Conservation (phyloP, 2,797 vertebrate genomes). For the Micromesistius poutassou region DNA sequence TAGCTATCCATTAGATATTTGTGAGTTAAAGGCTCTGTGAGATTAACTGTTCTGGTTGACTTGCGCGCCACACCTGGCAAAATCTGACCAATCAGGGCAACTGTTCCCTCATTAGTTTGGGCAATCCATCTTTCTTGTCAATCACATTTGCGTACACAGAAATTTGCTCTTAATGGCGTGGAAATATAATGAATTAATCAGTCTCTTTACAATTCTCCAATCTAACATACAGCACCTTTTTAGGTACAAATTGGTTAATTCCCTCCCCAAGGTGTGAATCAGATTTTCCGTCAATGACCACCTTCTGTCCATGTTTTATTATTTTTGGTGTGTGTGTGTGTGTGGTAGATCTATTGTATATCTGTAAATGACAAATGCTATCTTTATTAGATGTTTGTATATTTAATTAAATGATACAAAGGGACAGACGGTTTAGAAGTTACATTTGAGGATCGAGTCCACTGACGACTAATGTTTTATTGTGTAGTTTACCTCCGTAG, state of each 20-base stretch:
- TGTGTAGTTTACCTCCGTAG: conserved; percentile 40
- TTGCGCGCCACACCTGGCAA: not conserved
- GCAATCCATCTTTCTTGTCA: not conserved
- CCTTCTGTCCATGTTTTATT: conserved; percentile 24
- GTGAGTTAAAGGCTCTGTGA: too few species aligned
- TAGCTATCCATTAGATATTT: not conserved
- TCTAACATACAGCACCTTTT: not conserved
- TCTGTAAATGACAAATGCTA: conserved; percentile 67
- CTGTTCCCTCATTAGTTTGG: not conserved
- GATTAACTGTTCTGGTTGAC: not conserved
- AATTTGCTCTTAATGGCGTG: not conserved
- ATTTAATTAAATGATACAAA: conserved; percentile 56
- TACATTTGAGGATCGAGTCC: conserved; percentile 12
- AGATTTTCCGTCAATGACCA: not conserved
- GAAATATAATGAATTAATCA: not conserved
- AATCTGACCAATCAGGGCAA: not conserved
- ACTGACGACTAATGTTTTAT: conserved; percentile 39
- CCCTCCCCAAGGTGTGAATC: not conserved
- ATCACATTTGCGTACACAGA: not conserved
- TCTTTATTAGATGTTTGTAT: conserved; percentile 61
- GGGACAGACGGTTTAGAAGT: conserved; percentile 53
- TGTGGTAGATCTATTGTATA: conserved; percentile 53
- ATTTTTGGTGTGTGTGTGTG: not conserved
- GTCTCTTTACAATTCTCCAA: not conserved
- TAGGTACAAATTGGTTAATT: not conserved